Evolutionary conservation across 2,888 invertebrate species (phyloP).

Genomic region (Pollenia amentaria): DNA sequence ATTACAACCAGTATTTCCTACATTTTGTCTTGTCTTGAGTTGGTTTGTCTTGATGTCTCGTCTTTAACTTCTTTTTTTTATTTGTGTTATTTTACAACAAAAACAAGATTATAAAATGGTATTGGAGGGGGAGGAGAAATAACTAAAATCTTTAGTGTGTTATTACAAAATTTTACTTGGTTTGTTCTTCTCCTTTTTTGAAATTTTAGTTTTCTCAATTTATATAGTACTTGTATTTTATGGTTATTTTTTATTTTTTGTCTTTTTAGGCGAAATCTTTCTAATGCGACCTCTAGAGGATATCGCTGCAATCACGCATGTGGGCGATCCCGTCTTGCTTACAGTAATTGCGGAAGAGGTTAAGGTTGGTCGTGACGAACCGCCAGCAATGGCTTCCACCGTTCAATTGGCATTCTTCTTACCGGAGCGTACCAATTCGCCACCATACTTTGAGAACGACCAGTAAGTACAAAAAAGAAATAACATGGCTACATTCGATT

Average conservation of each 20-base stretch:
- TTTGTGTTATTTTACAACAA: background rate
- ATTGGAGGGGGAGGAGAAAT: no score
- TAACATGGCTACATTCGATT: constrained; percentile 58
- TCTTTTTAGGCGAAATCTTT: constrained; percentile 88
- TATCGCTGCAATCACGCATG: constrained; percentile 91
- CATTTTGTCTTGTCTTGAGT: background rate
- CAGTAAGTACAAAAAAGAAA: constrained; percentile 86
- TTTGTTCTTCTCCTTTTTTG: background rate
- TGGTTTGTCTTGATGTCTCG: background rate
- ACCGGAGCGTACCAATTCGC: constrained; percentile 90
- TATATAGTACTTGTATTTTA: constrained; percentile 22
- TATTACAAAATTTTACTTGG: constrained; percentile 22
- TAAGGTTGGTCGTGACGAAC: constrained; percentile 89
- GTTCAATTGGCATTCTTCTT: constrained; percentile 93
- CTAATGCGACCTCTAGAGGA: constrained; percentile 91
- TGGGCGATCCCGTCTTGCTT: constrained; percentile 93
- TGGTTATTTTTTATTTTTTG: constrained; percentile 28
- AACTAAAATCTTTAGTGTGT: background rate
- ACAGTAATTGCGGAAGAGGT: constrained; percentile 95
- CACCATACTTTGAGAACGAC: constrained; percentile 92
- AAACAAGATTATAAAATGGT: no score
- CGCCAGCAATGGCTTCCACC: constrained; percentile 91
- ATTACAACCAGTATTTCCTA: background rate
- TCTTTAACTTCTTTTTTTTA: background rate
- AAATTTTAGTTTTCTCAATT: constrained; percentile 8